These are phyloP conservation scores for Colaptes auratus DNA, from an alignment of 2,113 vertebrate species.

Conservation along the genomic window DNA sequence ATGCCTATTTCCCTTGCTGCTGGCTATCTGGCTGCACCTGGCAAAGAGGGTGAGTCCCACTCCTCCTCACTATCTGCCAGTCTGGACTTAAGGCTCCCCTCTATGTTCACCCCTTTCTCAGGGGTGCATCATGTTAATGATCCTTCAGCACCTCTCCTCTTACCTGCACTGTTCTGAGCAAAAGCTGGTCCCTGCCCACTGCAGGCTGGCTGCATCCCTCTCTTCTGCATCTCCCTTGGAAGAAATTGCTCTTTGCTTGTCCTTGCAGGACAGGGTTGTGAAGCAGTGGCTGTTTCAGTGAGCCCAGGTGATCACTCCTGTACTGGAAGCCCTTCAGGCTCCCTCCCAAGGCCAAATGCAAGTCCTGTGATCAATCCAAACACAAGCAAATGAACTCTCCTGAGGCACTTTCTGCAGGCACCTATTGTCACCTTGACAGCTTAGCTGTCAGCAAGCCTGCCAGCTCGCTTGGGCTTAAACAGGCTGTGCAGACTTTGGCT, in stretches of 20 bases:
- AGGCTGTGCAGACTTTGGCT: neutral
- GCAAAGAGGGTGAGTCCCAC: neutral
- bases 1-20: neutral
- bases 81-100: neutral
- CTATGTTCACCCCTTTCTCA: neutral
- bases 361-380: conserved; percentile 17
- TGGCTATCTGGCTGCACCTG: neutral
- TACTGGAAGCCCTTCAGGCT: conserved; percentile 30
- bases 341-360: neutral
- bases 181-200: neutral
- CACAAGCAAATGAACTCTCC: neutral
- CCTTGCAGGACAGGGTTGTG: neutral
- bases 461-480: neutral
- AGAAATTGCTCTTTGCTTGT: neutral
- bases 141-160: neutral
- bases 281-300: neutral
- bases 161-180: neutral
- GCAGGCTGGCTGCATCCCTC: neutral
- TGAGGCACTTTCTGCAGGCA: conserved; percentile 1
- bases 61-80: neutral
- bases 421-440: neutral
- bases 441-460: neutral
- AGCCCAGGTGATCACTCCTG: neutral
- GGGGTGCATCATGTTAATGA: neutral
- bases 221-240: neutral